These are phyloP conservation scores for Falco punctatus DNA, from an alignment of 2,113 vertebrate species.

Conservation along the genomic window DNA sequence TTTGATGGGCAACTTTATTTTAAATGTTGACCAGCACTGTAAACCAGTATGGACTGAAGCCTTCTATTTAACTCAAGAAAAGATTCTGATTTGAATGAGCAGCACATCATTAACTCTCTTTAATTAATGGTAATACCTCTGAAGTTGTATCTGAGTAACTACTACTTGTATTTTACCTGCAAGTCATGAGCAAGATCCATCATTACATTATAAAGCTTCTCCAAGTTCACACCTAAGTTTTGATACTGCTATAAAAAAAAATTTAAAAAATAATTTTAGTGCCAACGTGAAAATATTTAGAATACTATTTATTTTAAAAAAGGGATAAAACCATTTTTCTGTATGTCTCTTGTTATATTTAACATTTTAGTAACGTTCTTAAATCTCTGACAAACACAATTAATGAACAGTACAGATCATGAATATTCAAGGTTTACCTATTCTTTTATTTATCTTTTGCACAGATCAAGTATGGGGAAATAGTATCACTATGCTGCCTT, in stretches of 20 bases:
- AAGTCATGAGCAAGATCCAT: constrained; percentile 78
- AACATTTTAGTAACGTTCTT: neutral
- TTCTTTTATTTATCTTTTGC: neutral
- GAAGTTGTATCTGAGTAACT: neutral
- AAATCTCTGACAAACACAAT: neutral
- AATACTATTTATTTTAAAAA: neutral
- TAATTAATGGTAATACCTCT: neutral
- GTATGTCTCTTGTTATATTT: neutral
- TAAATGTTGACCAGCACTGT: neutral
- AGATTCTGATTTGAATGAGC: neutral
- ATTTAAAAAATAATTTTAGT: neutral
- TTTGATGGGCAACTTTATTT: neutral
- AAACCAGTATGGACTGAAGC: neutral
- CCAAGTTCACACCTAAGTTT: constrained; percentile 74
- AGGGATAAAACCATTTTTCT: neutral
- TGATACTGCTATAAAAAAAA: constrained; percentile 69
- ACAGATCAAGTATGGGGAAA: neutral
- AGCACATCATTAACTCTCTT: neutral
- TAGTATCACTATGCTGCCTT: neutral
- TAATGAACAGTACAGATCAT: neutral
- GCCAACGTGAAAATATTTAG: neutral
- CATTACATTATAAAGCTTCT: constrained; percentile 79
- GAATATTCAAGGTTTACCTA: neutral
- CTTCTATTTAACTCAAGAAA: neutral
- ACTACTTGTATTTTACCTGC: constrained; percentile 71